Evolutionary conservation across 35 echinoderm and acorn worm genomes (phyloP).

Genomic region (Anneissia japonica): DNA sequence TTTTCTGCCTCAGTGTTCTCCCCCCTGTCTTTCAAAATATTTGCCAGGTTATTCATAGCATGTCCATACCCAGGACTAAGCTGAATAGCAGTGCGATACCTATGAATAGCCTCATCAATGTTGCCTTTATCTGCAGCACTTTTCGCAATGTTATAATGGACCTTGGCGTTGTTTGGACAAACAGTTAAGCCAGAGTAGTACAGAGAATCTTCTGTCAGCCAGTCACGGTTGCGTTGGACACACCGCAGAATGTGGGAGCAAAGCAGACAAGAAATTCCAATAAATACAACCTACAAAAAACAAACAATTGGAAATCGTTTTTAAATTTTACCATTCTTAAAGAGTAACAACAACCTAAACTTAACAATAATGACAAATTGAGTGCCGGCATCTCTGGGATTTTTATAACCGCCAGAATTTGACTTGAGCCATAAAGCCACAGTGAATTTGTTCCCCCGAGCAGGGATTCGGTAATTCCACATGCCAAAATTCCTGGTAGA

Average conservation of each 20-base stretch:
- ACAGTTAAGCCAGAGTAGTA: conserved; percentile 64
- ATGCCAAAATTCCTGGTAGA: too few species aligned
- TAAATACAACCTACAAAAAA: background rate
- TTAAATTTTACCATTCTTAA: too few species aligned
- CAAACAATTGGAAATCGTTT: too few species aligned
- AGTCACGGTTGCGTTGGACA: conserved; percentile 63
- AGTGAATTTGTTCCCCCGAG: too few species aligned
- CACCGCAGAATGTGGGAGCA: conserved; percentile 30
- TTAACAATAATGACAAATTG: too few species aligned
- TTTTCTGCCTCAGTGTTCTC: conserved; percentile 39
- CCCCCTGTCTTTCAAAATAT: conserved; percentile 57
- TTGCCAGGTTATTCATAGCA: conserved; percentile 90
- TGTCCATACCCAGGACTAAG: conserved; percentile 75
- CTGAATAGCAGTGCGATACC: conserved; percentile 78
- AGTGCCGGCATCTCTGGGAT: too few species aligned
- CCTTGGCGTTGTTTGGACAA: conserved; percentile 86
- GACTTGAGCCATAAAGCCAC: too few species aligned
- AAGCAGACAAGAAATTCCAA: background rate
- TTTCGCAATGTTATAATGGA: conserved; percentile 97
- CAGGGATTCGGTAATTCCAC: too few species aligned
- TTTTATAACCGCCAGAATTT: too few species aligned
- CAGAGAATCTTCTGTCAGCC: conserved; percentile 59
- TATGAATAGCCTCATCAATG: conserved; percentile 49
- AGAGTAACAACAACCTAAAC: too few species aligned
- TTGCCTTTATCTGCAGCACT: conserved; percentile 57